Conservation (phyloP, 2,113 vertebrate genomes). For the Acinonyx jubatus region DNA sequence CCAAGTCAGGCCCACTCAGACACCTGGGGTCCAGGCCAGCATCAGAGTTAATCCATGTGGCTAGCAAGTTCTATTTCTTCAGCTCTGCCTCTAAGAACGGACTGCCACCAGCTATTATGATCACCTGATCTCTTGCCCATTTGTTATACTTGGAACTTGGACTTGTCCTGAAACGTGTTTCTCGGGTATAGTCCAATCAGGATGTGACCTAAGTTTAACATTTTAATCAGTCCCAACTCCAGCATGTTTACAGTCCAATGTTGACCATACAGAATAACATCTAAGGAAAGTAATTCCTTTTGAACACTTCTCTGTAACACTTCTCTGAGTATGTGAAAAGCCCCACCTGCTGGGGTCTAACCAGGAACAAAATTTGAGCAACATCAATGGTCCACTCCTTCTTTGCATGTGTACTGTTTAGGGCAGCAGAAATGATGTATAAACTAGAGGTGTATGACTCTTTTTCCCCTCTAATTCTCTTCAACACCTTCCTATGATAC, state of each 20-base stretch:
- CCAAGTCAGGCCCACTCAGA: background rate
- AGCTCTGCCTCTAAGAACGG: background rate
- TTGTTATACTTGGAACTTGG: constrained; percentile 39
- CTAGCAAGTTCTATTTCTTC: background rate
- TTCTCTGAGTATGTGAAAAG: constrained; percentile 2
- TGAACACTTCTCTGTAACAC: background rate
- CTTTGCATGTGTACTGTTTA: background rate
- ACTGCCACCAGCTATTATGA: background rate
- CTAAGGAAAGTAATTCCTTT: constrained; percentile 18
- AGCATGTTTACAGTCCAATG: constrained; percentile 4
- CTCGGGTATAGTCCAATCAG: background rate
- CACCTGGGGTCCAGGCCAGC: background rate
- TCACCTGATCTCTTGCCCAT: constrained; percentile 15
- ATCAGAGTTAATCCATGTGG: background rate
- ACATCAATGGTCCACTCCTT: background rate
- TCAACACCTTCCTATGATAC: background rate
- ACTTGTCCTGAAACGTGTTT: constrained; percentile 11
- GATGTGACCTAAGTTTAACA: constrained; percentile 32
- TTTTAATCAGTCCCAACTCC: constrained; percentile 18
- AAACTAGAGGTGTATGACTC: background rate
- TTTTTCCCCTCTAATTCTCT: constrained; percentile 2
- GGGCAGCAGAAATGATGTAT: background rate
- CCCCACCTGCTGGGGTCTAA: background rate
- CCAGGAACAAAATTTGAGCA: background rate
- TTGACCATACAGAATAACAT: background rate